Conservation (phyloP, 2,797 vertebrate species). For the Cuniculus paca region DNA sequence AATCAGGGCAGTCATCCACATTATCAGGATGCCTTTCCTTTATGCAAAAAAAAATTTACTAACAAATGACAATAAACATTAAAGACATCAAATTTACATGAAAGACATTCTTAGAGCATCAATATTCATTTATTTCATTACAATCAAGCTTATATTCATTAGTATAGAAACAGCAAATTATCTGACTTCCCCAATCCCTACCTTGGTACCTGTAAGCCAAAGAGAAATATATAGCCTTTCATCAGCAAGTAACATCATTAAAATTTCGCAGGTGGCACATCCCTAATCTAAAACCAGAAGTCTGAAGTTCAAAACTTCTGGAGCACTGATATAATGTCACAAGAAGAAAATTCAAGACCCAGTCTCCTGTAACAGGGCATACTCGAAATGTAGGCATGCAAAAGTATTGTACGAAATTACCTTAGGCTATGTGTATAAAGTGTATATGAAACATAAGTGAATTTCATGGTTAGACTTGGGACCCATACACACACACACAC, state of each 20-base stretch:
- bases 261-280: background rate
- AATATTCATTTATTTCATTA: conserved; percentile 29
- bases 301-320: background rate
- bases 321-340: background rate
- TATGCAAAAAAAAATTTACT: background rate
- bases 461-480: background rate
- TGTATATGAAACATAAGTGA: background rate
- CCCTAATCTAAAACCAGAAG: background rate
- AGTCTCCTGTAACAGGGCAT: background rate
- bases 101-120: background rate
- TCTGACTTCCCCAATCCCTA: background rate
- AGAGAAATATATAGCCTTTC: background rate
- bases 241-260: background rate
- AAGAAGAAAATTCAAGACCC: background rate
- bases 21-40: conserved; percentile 17
- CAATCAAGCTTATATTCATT: conserved; percentile 8
- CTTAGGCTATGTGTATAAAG: background rate
- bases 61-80: background rate
- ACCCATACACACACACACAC: background rate
- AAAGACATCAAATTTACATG: no score
- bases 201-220: background rate
- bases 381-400: background rate
- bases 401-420: background rate
- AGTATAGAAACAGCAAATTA: background rate
- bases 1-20: background rate